phyloP scores from a whole-genome alignment of 2,888 invertebrate species.

The Parelbella ahira region DNA sequence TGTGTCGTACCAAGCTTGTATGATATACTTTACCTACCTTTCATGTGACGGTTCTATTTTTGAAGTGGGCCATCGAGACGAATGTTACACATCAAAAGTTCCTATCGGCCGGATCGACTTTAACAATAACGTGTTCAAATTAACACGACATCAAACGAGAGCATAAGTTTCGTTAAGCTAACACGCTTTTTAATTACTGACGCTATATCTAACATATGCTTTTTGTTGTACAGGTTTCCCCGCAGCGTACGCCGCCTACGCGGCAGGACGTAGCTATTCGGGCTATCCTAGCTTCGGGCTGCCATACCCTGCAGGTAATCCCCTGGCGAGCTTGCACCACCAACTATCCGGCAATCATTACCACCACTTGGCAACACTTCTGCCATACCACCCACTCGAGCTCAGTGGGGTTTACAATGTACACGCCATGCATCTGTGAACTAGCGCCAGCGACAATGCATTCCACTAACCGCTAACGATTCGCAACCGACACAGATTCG shows the following conservation, averaged over 20 bases:
- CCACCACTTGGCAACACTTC: slow-evolving; percentile 82
- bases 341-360: slow-evolving; percentile 82
- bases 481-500: slow-evolving; percentile 54
- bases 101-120: slow-evolving; percentile 43
- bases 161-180: slow-evolving; percentile 59
- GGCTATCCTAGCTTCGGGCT: slow-evolving; percentile 99
- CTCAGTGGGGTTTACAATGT: slow-evolving; percentile 84
- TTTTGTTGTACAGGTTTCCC: slow-evolving; percentile 89
- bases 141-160: slow-evolving; percentile 39
- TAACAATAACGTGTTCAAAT: slow-evolving; percentile 33
- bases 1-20: slow-evolving; percentile 56
- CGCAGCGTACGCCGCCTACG: slow-evolving; percentile 97
- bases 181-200: slow-evolving; percentile 41
- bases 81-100: slow-evolving; percentile 50
- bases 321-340: slow-evolving; percentile 89
- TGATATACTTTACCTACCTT: slow-evolving; percentile 58
- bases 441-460: slow-evolving; percentile 77
- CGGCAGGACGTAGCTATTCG: slow-evolving; percentile 97
- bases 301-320: slow-evolving; percentile 98
- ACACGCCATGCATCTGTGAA: slow-evolving; percentile 91
- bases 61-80: slow-evolving; percentile 59
- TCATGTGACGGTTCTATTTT: slow-evolving; percentile 68
- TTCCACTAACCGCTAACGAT: slow-evolving; percentile 71
- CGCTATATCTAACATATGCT: slow-evolving; percentile 42
- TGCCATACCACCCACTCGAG: slow-evolving; percentile 85